Evolutionary conservation across 1,140 invertebrate species (phyloP).

Genomic region (Lysiphlebus fabarum): DNA sequence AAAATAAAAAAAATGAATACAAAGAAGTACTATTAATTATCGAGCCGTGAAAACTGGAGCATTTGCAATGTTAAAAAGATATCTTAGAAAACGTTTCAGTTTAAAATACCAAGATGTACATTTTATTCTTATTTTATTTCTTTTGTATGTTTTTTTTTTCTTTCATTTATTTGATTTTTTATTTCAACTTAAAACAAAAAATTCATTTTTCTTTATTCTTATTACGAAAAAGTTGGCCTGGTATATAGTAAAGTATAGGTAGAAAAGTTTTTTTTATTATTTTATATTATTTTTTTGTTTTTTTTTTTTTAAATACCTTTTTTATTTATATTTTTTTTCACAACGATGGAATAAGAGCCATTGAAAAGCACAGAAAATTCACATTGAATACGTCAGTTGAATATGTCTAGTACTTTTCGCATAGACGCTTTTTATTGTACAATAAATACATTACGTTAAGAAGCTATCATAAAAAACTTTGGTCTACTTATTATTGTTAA

Average conservation of each 20-base stretch:
- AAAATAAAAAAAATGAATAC: no score
- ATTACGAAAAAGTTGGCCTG: no score
- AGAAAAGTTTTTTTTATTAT: not conserved
- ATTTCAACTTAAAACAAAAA: not conserved
- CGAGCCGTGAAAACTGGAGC: no score
- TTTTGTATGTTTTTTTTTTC: not conserved
- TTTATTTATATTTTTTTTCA: not conserved
- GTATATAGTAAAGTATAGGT: no score
- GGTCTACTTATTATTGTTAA: constrained; percentile 32
- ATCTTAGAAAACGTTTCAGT: no score
- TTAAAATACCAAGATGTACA: no score
- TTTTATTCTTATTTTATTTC: constrained; percentile 1
- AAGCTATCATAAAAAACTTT: constrained; percentile 41
- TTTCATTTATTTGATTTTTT: not conserved
- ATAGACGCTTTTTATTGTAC: constrained; percentile 26
- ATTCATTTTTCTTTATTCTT: no score
- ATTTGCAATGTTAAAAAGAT: no score
- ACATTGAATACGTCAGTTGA: constrained; percentile 2
- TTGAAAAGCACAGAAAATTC: not conserved
- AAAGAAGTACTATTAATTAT: no score
- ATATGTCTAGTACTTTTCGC: constrained; percentile 7
- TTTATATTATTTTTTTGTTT: not conserved
- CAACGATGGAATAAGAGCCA: not conserved
- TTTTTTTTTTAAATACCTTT: not conserved
- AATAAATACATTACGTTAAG: constrained; percentile 43